Evolutionary conservation across 2,888 invertebrate species (phyloP).

Genomic region (Eupithecia centaureata): DNA sequence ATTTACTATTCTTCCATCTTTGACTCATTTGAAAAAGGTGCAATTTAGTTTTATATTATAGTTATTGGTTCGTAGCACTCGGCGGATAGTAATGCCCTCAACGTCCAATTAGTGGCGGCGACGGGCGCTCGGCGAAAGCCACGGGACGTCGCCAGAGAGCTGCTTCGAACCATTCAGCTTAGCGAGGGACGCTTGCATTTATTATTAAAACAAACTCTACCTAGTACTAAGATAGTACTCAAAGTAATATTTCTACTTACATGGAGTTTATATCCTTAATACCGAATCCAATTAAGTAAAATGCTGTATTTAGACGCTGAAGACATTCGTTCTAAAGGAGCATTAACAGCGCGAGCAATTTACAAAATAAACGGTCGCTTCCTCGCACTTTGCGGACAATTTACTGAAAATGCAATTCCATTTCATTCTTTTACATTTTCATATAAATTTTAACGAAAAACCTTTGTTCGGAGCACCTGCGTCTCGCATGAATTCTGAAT

Average conservation of each 20-base stretch:
- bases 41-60: too few species aligned
- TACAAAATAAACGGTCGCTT: slow-evolving; percentile 19
- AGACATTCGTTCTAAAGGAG: not conserved
- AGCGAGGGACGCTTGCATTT: not conserved
- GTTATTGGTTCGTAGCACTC: not conserved
- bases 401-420: slow-evolving; percentile 25
- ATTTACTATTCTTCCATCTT: too few species aligned
- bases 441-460: slow-evolving; percentile 25
- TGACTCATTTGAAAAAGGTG: too few species aligned
- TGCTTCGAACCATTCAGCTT: not conserved
- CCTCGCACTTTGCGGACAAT: slow-evolving; percentile 26
- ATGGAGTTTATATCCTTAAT: not conserved
- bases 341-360: slow-evolving; percentile 17
- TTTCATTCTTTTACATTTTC: slow-evolving; percentile 32
- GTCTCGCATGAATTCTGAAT: slow-evolving; percentile 26
- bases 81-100: not conserved
- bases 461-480: slow-evolving; percentile 27
- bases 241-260: not conserved
- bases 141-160: not conserved
- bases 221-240: not conserved
- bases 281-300: slow-evolving; percentile 2
- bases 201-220: not conserved
- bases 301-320: slow-evolving; percentile 4
- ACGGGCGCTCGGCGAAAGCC: not conserved
- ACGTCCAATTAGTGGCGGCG: not conserved